These are phyloP conservation scores for Henicopernis longicauda DNA, from an alignment of 2,113 vertebrate species.

Conservation along the genomic window DNA sequence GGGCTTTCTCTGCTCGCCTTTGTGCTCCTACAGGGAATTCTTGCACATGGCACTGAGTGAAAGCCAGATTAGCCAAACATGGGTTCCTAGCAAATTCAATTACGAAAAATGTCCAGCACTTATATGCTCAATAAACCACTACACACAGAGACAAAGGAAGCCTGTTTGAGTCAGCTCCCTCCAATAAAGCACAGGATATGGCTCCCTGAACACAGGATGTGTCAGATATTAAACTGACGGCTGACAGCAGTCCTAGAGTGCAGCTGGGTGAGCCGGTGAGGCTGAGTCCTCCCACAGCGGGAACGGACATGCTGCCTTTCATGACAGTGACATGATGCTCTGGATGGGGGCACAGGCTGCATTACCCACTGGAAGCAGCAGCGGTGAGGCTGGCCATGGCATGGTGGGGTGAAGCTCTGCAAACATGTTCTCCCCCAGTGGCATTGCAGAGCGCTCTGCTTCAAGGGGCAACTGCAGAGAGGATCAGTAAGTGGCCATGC, in stretches of 20 bases:
- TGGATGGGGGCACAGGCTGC: background rate
- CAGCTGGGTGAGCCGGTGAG: background rate
- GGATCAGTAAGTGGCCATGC: background rate
- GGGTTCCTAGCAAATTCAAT: background rate
- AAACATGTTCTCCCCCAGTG: background rate
- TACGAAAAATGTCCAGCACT: background rate
- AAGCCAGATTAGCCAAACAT: background rate
- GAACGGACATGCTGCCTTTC: fast-evolving
- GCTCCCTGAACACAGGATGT: background rate
- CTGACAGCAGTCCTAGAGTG: background rate
- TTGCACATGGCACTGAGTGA: background rate
- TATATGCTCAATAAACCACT: constrained; percentile 1
- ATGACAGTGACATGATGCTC: fast-evolving
- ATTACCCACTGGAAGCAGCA: background rate
- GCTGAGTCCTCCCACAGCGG: background rate
- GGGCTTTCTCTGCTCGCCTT: background rate
- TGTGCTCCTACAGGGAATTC: background rate
- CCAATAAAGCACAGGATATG: background rate
- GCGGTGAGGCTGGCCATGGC: background rate
- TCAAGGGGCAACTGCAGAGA: background rate
- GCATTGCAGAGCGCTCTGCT: background rate
- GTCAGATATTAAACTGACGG: background rate
- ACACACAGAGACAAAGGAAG: background rate
- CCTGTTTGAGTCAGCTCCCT: background rate
- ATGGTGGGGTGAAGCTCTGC: background rate